Percentiles rank a stretch among this genome's conserved stretches.
phyloP scores from a whole-genome alignment of 1,140 invertebrate genomes.

The Bombus picipes region DNA sequence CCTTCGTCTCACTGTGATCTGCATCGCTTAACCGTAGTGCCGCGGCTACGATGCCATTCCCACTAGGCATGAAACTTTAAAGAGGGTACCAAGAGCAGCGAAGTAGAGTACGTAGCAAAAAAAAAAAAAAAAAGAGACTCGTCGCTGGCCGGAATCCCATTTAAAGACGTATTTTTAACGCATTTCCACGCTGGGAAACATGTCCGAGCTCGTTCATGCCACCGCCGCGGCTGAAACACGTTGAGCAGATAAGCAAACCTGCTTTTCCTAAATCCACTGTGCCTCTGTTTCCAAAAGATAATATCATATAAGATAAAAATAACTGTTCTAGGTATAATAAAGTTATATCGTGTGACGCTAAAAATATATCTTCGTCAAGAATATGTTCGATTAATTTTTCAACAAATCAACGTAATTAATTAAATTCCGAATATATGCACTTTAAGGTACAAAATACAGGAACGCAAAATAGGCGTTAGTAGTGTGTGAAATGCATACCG shows the following conservation, averaged over 20 bases:
- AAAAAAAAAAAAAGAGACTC: not conserved
- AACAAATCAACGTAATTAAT: not conserved
- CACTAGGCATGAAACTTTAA: conserved; percentile 73
- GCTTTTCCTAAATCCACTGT: not conserved
- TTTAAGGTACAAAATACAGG: too few relatives aligned
- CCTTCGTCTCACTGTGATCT: conserved; percentile 65
- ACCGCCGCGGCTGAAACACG: conserved; percentile 4
- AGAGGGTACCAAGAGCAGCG: conserved; percentile 46
- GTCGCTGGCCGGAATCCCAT: conserved; percentile 58
- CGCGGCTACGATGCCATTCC: conserved; percentile 69
- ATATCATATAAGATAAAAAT: not conserved
- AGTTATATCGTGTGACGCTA: too few relatives aligned
- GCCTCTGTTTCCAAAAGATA: not conserved
- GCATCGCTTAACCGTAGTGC: conserved; percentile 67
- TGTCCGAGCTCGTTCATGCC: conserved; percentile 38
- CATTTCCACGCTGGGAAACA: conserved; percentile 58
- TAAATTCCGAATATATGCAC: not conserved
- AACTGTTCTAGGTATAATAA: not conserved
- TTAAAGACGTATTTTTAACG: conserved; percentile 69
- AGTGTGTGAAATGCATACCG: too few relatives aligned
- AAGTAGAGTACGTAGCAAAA: conserved; percentile 46
- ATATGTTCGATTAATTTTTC: not conserved
- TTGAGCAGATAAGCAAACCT: not conserved
- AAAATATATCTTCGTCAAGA: not conserved
- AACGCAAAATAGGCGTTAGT: too few relatives aligned